Conservation (phyloP, 2,113 vertebrate species). For the Cyphomyrus plagiostoma region DNA sequence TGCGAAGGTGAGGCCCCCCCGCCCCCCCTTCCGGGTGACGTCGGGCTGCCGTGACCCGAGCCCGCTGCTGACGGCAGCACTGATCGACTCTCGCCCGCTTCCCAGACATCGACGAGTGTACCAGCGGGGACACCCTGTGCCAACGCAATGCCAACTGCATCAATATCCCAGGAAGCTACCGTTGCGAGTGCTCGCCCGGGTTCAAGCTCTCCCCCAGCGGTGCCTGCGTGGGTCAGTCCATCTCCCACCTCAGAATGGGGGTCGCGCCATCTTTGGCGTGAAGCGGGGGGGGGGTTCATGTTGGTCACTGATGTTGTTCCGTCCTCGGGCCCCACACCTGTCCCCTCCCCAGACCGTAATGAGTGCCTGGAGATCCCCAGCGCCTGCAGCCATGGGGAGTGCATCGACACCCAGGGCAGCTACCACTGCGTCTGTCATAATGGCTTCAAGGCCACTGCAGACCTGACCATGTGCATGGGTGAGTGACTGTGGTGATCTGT, state of each 20-base stretch:
- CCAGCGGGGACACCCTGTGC: conserved; percentile 76
- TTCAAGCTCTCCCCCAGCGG: conserved; percentile 82
- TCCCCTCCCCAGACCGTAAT: conserved; percentile 66
- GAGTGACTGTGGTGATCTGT: conserved; percentile 18
- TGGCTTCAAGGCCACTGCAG: conserved; percentile 77
- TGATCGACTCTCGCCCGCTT: conserved; percentile 31
- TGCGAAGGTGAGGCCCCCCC: conserved; percentile 72
- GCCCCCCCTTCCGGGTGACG: conserved; percentile 22
- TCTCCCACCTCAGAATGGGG: not conserved
- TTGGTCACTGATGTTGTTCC: not conserved
- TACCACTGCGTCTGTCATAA: conserved; percentile 84
- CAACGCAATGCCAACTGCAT: conserved; percentile 79
- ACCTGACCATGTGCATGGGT: conserved; percentile 92
- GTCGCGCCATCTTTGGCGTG: not conserved
- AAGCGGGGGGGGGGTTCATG: not conserved
- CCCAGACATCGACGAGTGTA: conserved; percentile 86
- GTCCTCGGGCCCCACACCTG: not conserved
- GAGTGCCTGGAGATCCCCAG: conserved; percentile 86
- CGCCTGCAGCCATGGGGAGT: conserved; percentile 82
- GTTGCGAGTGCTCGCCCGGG: conserved; percentile 76
- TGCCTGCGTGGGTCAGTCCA: conserved; percentile 79
- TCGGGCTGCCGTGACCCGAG: conserved; percentile 23
- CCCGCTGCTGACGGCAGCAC: conserved; percentile 40
- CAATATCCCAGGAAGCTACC: conserved; percentile 86
- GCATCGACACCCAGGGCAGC: conserved; percentile 81